These are phyloP conservation scores for Melanotaenia pygmaea DNA, from an alignment of 2,797 vertebrate genomes.

Conservation along the genomic window DNA sequence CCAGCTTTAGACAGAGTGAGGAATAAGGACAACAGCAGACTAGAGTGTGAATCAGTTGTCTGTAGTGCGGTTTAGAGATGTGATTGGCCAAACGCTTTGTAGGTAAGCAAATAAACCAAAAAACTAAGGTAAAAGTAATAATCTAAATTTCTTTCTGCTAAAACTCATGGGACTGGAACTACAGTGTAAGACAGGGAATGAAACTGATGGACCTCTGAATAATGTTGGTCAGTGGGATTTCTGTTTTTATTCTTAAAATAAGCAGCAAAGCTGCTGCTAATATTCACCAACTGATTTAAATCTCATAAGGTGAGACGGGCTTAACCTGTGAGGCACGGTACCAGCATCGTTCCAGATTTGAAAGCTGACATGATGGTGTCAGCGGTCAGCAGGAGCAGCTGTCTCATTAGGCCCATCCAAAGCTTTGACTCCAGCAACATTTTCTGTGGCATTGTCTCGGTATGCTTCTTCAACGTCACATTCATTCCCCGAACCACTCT, in stretches of 20 bases:
- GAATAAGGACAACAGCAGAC: constrained; percentile 20
- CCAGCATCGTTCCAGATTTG: too few relatives aligned
- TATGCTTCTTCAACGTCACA: too few relatives aligned
- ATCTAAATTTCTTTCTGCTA: constrained; percentile 27
- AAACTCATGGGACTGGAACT: constrained; percentile 16
- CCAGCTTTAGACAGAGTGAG: constrained; percentile 23
- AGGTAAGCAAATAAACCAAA: background rate
- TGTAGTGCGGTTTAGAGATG: constrained; percentile 22
- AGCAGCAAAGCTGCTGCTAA: background rate
- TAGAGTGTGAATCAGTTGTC: constrained; percentile 30
- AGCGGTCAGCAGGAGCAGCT: too few relatives aligned
- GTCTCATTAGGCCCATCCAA: too few relatives aligned
- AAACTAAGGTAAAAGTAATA: constrained; percentile 24
- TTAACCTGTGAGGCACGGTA: too few relatives aligned
- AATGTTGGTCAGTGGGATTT: background rate
- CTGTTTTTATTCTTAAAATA: background rate
- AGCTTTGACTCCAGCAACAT: too few relatives aligned
- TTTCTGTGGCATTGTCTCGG: too few relatives aligned
- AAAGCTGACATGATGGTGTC: too few relatives aligned
- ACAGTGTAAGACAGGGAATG: constrained; percentile 10
- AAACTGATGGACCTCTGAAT: constrained; percentile 12
- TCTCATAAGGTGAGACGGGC: too few relatives aligned
- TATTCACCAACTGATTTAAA: background rate
- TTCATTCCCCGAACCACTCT: too few relatives aligned
- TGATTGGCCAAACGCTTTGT: constrained; percentile 19